Base-by-base conservation (phyloP, 2,888 invertebrate genomes). In the Cistogaster globosa region DNA sequence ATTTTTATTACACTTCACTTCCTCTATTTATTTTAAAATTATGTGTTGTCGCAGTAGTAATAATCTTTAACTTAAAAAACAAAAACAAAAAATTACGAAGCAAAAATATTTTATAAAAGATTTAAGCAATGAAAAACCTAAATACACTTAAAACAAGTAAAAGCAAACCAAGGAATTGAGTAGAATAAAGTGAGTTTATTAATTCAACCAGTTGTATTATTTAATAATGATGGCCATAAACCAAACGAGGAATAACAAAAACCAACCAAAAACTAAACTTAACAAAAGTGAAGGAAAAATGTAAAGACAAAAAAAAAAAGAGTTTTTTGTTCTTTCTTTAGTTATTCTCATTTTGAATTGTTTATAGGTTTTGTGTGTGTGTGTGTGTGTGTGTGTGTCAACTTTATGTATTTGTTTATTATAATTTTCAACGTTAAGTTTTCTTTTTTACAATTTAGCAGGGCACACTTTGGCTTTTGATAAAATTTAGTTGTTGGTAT, bases 21-120 rank as follows among this genome's bases (percentile, higher is more conserved):
- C 84, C 84, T 80, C 84, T 80, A 84, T 84, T 80, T 84, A 72
- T 63, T 72, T 72, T 72, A 67, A 84, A 84, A 76, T 84, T 84
- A 84, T 84, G 84, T 80, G 68, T 84, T 84, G 84, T 84, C 84
- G 84, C 84, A 84, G 84, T 76, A 84, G 84, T 77, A 84, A 80
- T 80, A 84, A 84, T 76, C 80, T 84, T 76, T 77, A 77, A 76
- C 71, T 55, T 67, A 72, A 58, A 72, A 12, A 48, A 57, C 36
- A 51, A 20, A 32, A 77, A 77, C 60, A 63, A 71, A 62, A 68
- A 68, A 4, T 51, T 63, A 8, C 26, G 14, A 12, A 67, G 16
- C 32, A 32, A 53, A 62, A 38, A 53, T 12, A 18, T 16, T n/a
- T 48, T 5, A 48, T 48, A 32, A 20, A 16, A 63, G 55, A 60